Base-by-base conservation (phyloP, 2,888 invertebrate genomes). In the Hypselothyrea guttata region DNA sequence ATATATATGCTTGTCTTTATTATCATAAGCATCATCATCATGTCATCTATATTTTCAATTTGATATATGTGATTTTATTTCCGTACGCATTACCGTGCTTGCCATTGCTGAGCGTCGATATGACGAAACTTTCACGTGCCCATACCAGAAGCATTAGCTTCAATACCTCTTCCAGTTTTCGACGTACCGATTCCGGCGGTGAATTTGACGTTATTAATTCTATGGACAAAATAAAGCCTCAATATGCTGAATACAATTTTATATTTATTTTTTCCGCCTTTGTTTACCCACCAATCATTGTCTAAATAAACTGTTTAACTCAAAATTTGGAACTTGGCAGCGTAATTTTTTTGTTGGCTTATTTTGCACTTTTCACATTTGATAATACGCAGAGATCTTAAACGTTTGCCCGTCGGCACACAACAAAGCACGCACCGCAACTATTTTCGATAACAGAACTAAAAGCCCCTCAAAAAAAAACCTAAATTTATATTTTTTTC, bases 141-240 rank as follows among this genome's bases (percentile, higher is more conserved):
- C 96, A 96, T 44, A 96, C 92, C 86, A 95, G 91, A 82, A 96
- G 92, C 95, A 96, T 95, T 82, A 94, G 91, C 89, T 95, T 95
- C 84, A 95, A 92, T 67, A 96, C 91, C 87, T 95, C 95, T 88
- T 96, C 95, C 83, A 96, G 91, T 84, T 93, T 93, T 70, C 92
- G 92, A 69, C 92, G 91, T 51, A 94, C 88, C 53, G 93, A 91
- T 60, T 90, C 90, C 47, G 88, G 81, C 48, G 87, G 12, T 9
- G 87, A 86, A 61, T 87, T 87, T 9, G 87, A 86, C 22, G 87
- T 72, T 34, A 89, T 88, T 62, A 88, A 66, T 66, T 89, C 88
- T 88, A 55, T 40, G 48, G 15, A 40, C 12, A 45, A 35, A 45
- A 31, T 16, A 40, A 31, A 11, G 4, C 12, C 38, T 33, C 8